Base-by-base conservation (phyloP, 2,888 invertebrate species). In the Ichneumoninae sp. region DNA sequence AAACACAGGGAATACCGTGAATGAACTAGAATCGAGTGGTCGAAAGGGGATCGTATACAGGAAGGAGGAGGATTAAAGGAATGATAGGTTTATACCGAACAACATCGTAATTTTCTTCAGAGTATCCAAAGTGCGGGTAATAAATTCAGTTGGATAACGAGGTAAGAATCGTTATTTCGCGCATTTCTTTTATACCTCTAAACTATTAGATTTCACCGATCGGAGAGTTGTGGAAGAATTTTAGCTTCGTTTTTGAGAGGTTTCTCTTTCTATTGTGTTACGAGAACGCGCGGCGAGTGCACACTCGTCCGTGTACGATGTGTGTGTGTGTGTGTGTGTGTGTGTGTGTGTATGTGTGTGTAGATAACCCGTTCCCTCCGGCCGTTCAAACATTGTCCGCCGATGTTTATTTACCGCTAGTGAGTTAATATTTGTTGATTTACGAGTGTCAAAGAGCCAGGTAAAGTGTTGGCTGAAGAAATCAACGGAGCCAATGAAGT, bases 361-460 rank as follows among this genome's bases (percentile, higher is more conserved):
- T 47, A 76, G 78, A 76, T 77, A 77, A 82, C 75, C 68, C 68
- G 71, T 73, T 80, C 76, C 63, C 76, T 81, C 63, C 84, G 88
- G 83, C 86, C 83, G 82, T 87, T 88, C 84, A 87, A 87, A 86
- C 87, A 85, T 85, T 83, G 85, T 79, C 82, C 82, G 80, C 86
- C 87, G 81, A 87, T 89, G 88, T 86, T 89, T 79, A 81, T 83
- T 85, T 74, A 86, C 83, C 88, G 86, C 84, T 85, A 84, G 78
- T 88, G 87, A 87, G 89, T 89, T 89, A 92, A 92, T 91, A 91
- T 91, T 90, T 89, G 89, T 87, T 87, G 87, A 81, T 88, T 90
- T 88, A 89, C 89, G 89, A 89, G 90, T 86, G 89, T 89, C 88
- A 90, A 91, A 90, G 89, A 89, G 91, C 88, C 65, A 88, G 89